phyloP scores from a whole-genome alignment of 2,888 invertebrate species.

The Sepioteuthis lessoniana region DNA sequence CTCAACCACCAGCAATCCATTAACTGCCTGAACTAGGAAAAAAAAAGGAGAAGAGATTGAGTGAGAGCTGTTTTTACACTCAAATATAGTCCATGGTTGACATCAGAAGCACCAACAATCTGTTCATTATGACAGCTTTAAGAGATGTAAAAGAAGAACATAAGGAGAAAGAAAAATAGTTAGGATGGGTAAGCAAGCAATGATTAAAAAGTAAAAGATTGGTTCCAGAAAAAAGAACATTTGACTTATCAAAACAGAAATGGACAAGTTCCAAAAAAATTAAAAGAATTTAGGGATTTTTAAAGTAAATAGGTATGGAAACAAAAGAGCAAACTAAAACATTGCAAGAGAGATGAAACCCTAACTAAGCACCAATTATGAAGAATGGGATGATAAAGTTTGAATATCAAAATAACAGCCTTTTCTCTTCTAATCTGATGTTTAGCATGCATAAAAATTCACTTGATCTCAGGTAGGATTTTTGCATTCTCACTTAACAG shows the following conservation, averaged over 20 bases:
- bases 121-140: slow-evolving; percentile 4
- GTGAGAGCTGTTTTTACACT: background rate
- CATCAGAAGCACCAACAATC: background rate
- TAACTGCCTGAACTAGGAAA: background rate
- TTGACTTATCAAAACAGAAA: background rate
- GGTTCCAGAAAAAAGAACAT: background rate
- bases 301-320: background rate
- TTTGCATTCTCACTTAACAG: slow-evolving; percentile 15
- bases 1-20: background rate
- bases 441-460: background rate
- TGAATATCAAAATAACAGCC: background rate
- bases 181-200: background rate
- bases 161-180: background rate
- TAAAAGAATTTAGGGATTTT: background rate
- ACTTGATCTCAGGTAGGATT: background rate
- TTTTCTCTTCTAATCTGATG: slow-evolving; percentile 6
- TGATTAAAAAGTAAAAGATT: background rate
- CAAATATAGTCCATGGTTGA: background rate
- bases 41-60: background rate
- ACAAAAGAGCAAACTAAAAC: background rate
- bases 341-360: background rate
- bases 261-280: background rate
- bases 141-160: background rate
- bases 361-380: background rate
- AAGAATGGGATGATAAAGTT: background rate